These are phyloP conservation scores for Noctua fimbriata DNA, from an alignment of 2,888 invertebrate species.

Conservation along the genomic window DNA sequence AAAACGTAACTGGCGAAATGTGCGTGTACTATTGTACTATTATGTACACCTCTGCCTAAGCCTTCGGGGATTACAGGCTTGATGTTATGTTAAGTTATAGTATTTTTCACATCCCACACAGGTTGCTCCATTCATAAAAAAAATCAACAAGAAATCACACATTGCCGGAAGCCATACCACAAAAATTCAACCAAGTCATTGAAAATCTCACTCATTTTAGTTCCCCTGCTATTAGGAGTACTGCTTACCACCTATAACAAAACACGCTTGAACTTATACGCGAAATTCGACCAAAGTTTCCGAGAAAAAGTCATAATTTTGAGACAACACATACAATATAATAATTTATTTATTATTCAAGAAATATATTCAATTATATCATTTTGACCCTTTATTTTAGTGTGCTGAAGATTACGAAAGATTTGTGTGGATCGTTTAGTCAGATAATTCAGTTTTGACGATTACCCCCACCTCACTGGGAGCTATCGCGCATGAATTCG, in stretches of 20 bases:
- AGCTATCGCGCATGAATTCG: no score
- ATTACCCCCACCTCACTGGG: neutral
- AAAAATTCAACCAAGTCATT: slow-evolving; percentile 19
- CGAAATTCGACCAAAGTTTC: slow-evolving; percentile 30
- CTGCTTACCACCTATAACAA: slow-evolving; percentile 38
- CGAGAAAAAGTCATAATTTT: slow-evolving; percentile 52
- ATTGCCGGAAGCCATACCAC: slow-evolving; percentile 11
- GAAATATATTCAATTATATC: slow-evolving; percentile 72
- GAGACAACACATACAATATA: slow-evolving; percentile 45
- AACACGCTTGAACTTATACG: slow-evolving; percentile 29
- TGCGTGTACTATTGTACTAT: neutral
- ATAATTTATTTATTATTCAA: slow-evolving; percentile 70
- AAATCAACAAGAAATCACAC: neutral
- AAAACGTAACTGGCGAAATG: neutral
- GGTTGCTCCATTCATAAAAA: neutral
- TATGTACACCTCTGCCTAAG: neutral
- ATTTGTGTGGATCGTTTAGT: slow-evolving; percentile 40
- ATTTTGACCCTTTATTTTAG: slow-evolving; percentile 71
- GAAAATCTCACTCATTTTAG: slow-evolving; percentile 13
- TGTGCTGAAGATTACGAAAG: slow-evolving; percentile 38
- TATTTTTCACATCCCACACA: slow-evolving; percentile 25
- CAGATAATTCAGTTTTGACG: neutral
- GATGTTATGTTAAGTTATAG: neutral
- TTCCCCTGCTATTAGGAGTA: neutral
- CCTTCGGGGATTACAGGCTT: neutral